Base-by-base conservation (phyloP, 2,888 invertebrate species). In the Criorhina ranunculi region DNA sequence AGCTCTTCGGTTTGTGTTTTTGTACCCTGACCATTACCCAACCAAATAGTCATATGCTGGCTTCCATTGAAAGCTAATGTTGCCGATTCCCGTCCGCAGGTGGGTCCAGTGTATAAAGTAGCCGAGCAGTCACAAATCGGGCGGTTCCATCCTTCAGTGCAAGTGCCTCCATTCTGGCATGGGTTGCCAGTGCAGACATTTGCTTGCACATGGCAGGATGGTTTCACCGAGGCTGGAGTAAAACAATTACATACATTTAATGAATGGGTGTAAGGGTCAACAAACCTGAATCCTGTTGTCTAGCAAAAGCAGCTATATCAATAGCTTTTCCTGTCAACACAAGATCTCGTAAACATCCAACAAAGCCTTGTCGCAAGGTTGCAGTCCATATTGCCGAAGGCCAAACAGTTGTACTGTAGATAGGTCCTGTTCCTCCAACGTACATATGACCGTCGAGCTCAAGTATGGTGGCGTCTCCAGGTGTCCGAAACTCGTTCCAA, bases 101-200 rank as follows among this genome's bases (percentile, higher is more conserved):
- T 97, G 0, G 97, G 96, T 31, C 98, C 99, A 0, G 96, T 96
- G 90, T 95, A 98, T 86, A 95, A 94, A 0, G 98, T 98, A 37
- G 94, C 94, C 8, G 97, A 95, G 91, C 99, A 99, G 91, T 99
- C 98, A 90, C 99, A 99, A 66, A 97, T 94, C 88, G 96, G 96
- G 79, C 98, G 93, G 92, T 98, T 98, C 98, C 98, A 99, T 0
- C 99, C 99, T 91, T 98, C 98, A 4, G 95, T 93, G 92, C 99
- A 99, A 19, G 93, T 92, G 0, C 98, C 98, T 2, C 96, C 96
- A 90, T 98, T 97, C 91, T 97, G 95, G 90, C 99, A 99, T 0
- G 98, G 98, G 70, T 95, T 94, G 88, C 96, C 96, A 46, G 95
- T 94, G 89, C 97, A 97, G 88, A 96, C 96, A 87, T 95, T 94